Percentiles rank a stretch among this genome's conserved stretches.
These are phyloP conservation scores for Zalophus californianus DNA, from an alignment of 2,797 vertebrate genomes.

Conservation along the genomic window DNA sequence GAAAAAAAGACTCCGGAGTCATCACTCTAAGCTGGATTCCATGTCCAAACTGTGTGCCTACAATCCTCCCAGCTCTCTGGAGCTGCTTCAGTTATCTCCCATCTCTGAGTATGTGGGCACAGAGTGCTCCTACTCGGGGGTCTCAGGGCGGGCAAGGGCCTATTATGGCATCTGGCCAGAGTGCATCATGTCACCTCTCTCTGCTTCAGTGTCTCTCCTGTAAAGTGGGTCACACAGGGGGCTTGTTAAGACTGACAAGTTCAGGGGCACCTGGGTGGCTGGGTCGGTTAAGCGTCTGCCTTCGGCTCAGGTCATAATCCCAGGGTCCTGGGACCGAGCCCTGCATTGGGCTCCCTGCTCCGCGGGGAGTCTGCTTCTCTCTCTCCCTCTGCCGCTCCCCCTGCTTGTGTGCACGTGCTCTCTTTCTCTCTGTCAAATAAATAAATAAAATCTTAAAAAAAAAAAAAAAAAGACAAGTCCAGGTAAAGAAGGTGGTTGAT, in stretches of 20 bases:
- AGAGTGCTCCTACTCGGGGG: neutral
- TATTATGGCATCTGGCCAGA: neutral
- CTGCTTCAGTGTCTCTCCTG: neutral
- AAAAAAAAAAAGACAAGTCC: neutral
- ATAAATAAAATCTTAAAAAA: no score
- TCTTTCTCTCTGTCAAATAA: no score
- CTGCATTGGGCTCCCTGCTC: no score
- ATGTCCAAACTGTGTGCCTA: neutral
- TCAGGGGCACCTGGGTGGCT: no score
- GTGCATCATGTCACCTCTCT: neutral
- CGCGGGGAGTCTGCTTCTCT: no score
- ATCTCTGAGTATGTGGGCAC: neutral
- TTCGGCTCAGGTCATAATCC: no score
- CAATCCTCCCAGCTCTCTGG: neutral
- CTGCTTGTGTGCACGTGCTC: no score
- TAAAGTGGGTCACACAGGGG: neutral
- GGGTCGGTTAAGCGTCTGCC: no score
- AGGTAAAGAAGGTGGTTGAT: neutral
- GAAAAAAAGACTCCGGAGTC: neutral
- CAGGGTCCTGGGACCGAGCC: no score
- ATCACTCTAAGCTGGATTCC: constrained; percentile 4
- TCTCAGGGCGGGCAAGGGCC: neutral
- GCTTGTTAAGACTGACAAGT: neutral
- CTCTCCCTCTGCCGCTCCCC: no score
- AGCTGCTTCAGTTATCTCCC: neutral